Conservation (phyloP, 2,888 invertebrate species). For the Junonia oenone region DNA sequence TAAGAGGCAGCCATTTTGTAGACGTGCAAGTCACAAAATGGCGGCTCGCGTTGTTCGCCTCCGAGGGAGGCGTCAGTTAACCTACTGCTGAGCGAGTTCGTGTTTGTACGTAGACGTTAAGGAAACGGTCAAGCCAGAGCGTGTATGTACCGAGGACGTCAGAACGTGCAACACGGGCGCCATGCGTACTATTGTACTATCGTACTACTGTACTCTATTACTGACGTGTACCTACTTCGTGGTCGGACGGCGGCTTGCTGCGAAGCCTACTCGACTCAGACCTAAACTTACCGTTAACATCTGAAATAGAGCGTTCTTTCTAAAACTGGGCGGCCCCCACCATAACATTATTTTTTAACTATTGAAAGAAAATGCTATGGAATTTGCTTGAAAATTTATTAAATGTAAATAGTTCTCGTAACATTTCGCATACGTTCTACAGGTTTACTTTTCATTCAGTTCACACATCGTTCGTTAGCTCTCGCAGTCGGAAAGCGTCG, state of each 20-base stretch:
- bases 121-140: constrained; percentile 28
- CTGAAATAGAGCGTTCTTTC: constrained; percentile 74
- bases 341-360: constrained; percentile 50
- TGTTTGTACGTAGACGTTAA: constrained; percentile 21
- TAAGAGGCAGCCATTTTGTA: constrained; percentile 66
- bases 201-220: constrained; percentile 21
- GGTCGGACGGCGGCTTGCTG: constrained; percentile 25
- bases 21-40: constrained; percentile 52
- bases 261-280: constrained; percentile 53
- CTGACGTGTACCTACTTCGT: constrained; percentile 31
- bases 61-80: constrained; percentile 1
- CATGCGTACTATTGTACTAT: constrained; percentile 37
- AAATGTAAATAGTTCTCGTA: constrained; percentile 65
- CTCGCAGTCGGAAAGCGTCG: constrained; percentile 43
- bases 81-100: constrained; percentile 25
- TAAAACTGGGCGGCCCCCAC: constrained; percentile 68
- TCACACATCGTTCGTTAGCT: constrained; percentile 23
- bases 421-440: constrained; percentile 59
- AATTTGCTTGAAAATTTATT: constrained; percentile 72
- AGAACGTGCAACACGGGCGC: constrained; percentile 39
- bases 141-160: constrained; percentile 37
- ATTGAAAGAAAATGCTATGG: constrained; percentile 69
- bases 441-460: constrained; percentile 35
- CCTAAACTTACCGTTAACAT: constrained; percentile 79
- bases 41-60: constrained; percentile 45